phyloP scores from a whole-genome alignment of 2,888 invertebrate species.

The Cheilosia impressa region DNA sequence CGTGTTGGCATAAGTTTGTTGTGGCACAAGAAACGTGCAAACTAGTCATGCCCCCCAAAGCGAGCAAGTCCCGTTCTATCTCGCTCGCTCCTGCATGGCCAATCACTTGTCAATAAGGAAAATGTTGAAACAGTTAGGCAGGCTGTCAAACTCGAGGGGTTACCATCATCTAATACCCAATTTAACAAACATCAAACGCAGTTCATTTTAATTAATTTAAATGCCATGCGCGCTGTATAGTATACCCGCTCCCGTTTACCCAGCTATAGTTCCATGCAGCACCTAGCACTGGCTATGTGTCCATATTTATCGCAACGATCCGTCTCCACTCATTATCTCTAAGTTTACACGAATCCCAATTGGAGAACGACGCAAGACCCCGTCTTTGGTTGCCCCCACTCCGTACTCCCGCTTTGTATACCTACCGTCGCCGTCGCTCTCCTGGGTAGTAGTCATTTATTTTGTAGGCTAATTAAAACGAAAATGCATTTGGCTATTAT shows the following conservation, averaged over 20 bases:
- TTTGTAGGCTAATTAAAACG: conserved; percentile 74
- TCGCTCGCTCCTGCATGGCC: conserved; percentile 21
- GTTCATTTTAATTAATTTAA: conserved; percentile 75
- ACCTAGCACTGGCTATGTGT: conserved; percentile 35
- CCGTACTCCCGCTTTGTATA: neutral
- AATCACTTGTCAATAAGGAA: conserved; percentile 66
- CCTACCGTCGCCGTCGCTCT: neutral
- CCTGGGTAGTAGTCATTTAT: conserved; percentile 39
- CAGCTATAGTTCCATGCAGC: neutral
- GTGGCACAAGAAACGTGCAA: conserved; percentile 64
- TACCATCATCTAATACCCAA: conserved; percentile 65
- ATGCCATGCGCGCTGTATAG: conserved; percentile 61
- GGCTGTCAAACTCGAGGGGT: conserved; percentile 48
- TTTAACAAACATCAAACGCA: conserved; percentile 73
- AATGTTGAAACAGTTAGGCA: conserved; percentile 60
- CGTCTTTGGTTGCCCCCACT: conserved; percentile 6
- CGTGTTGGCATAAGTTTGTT: conserved; percentile 32
- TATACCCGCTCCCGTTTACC: conserved; percentile 13
- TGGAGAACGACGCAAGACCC: conserved; percentile 63
- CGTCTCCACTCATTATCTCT: conserved; percentile 73
- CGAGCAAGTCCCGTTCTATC: conserved; percentile 28
- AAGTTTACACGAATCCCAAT: conserved; percentile 71
- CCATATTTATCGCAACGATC: conserved; percentile 69
- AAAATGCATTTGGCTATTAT: conserved; percentile 70
- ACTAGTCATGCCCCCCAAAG: conserved; percentile 70